phyloP scores from a whole-genome alignment of 2,113 vertebrate species.

The Turdus rufiventris region DNA sequence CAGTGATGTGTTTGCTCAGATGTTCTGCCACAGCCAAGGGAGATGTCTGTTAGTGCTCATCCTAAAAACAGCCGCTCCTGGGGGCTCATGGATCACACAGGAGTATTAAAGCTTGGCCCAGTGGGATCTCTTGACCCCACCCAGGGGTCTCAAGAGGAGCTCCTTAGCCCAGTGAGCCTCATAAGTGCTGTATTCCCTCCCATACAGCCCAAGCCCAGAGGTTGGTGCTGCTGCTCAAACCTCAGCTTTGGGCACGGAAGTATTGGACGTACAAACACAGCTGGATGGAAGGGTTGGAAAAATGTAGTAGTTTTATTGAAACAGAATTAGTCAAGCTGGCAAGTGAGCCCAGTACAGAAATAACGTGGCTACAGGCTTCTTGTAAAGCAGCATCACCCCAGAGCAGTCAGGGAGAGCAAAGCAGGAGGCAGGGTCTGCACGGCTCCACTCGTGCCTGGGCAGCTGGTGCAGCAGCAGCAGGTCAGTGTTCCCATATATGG shows the following conservation, averaged over 20 bases:
- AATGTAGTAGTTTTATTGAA: fast-evolving
- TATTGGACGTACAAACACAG: background rate
- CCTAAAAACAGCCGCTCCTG: fast-evolving
- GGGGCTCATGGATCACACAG: background rate
- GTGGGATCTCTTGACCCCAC: fast-evolving
- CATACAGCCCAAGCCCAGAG: background rate
- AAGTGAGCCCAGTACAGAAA: background rate
- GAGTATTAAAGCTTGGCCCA: background rate
- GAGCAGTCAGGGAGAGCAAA: background rate
- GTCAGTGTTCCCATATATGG: conserved; percentile 44
- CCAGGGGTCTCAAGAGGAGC: fast-evolving
- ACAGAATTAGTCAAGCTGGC: background rate
- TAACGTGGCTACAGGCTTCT: background rate
- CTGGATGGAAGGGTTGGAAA: background rate
- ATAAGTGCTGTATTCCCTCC: background rate
- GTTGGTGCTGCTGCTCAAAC: background rate
- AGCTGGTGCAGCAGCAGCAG: background rate
- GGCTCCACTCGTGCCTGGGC: background rate
- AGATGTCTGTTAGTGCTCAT: fast-evolving
- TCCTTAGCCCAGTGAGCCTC: background rate
- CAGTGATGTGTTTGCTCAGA: background rate
- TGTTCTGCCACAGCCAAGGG: fast-evolving
- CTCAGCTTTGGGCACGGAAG: background rate
- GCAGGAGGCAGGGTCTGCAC: background rate
- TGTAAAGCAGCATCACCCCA: background rate